Conservation (phyloP, 2,113 vertebrate species). For the Alethe castanea region DNA sequence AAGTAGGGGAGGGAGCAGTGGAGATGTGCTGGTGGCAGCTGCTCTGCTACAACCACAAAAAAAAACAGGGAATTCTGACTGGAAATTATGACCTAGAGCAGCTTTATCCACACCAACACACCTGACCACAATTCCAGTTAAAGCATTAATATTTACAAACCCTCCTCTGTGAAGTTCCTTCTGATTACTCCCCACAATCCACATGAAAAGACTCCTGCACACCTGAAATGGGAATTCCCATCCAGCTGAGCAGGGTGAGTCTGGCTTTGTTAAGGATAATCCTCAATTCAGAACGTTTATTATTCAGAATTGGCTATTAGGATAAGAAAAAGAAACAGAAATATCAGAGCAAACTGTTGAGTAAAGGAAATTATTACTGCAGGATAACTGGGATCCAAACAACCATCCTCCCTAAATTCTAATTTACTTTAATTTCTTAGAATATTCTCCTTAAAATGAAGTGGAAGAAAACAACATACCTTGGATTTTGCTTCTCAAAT, state of each 20-base stretch:
- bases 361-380: neutral
- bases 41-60: neutral
- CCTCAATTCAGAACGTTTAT: neutral
- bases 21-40: neutral
- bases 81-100: neutral
- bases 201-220: neutral
- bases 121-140: neutral
- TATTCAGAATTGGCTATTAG: neutral
- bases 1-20: neutral
- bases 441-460: neutral
- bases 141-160: neutral
- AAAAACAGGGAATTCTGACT: neutral
- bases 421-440: neutral
- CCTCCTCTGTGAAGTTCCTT: neutral
- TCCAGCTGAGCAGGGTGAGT: accelerated
- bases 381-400: neutral
- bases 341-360: neutral
- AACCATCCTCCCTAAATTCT: accelerated
- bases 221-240: neutral
- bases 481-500: conserved; percentile 89
- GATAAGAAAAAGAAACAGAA: neutral
- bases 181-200: neutral
- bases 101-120: neutral
- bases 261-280: neutral
- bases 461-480: conserved; percentile 67